These are phyloP conservation scores for Heliconius ethilla DNA, from an alignment of 2,888 invertebrate genomes.

Conservation along the genomic window DNA sequence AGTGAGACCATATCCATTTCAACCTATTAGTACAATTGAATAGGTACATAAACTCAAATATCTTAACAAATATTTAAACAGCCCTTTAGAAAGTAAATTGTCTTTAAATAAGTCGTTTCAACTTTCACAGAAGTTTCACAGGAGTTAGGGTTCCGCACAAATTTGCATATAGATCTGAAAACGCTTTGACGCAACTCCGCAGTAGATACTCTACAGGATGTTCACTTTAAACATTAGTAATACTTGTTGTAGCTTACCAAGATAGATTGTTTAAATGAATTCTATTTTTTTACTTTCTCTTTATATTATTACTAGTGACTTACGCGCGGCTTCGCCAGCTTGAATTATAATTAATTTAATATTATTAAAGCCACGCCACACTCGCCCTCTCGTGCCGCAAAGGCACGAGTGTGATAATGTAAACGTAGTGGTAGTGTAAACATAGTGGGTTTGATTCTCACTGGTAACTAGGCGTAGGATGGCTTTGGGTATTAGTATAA, in stretches of 20 bases:
- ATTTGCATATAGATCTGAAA: conserved; percentile 43
- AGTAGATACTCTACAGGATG: conserved; percentile 16
- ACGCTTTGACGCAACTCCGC: conserved; percentile 35
- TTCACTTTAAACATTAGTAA: conserved; percentile 31
- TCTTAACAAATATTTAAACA: conserved; percentile 43
- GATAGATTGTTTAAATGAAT: not conserved
- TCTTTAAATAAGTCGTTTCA: conserved; percentile 43
- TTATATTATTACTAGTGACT: too few relatives aligned
- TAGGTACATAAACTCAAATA: conserved; percentile 26
- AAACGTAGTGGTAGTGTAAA: not conserved
- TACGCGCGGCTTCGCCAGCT: too few relatives aligned
- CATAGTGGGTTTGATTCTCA: not conserved
- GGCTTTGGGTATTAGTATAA: too few relatives aligned
- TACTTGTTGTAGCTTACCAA: conserved; percentile 29
- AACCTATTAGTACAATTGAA: not conserved
- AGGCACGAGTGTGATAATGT: not conserved
- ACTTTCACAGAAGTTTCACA: conserved; percentile 40
- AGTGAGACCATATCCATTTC: not conserved
- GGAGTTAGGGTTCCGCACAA: conserved; percentile 40
- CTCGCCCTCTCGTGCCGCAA: too few relatives aligned
- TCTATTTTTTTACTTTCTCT: not conserved
- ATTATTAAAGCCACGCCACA: too few relatives aligned
- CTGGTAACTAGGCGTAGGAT: not conserved
- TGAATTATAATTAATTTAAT: too few relatives aligned
- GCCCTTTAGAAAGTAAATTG: conserved; percentile 43